Conservation (phyloP, 2,113 vertebrate genomes). For the Larimichthys polyactis region DNA sequence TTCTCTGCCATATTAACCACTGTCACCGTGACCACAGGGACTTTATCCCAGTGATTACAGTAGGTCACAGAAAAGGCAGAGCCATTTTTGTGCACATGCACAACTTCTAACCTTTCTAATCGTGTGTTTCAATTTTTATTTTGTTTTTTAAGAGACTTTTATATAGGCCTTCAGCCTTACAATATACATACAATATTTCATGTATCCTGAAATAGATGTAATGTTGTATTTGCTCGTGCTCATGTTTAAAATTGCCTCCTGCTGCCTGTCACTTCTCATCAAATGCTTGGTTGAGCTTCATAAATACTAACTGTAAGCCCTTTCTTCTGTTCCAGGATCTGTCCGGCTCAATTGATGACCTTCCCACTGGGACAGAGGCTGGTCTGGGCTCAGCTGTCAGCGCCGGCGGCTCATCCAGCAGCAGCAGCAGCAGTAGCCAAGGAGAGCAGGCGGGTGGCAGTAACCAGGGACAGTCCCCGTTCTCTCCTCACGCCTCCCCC, state of each 20-base stretch:
- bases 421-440: constrained; percentile 89
- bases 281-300: constrained; percentile 48
- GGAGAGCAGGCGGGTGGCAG: constrained; percentile 87
- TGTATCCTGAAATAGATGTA: constrained; percentile 12
- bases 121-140: neutral
- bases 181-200: neutral
- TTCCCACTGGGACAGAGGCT: constrained; percentile 95
- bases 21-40: constrained; percentile 13
- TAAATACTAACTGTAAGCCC: constrained; percentile 42
- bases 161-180: neutral
- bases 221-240: constrained; percentile 34
- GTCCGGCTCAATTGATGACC: constrained; percentile 96
- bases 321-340: constrained; percentile 88
- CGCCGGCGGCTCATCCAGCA: constrained; percentile 85
- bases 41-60: constrained; percentile 12
- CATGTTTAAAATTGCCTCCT: constrained; percentile 40
- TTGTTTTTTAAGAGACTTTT: neutral
- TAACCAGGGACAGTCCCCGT: constrained; percentile 94
- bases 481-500: constrained; percentile 95
- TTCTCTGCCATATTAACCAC: constrained; percentile 30
- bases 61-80: constrained; percentile 12
- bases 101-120: constrained; percentile 18
- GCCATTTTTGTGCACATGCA: neutral
- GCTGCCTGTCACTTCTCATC: constrained; percentile 52
- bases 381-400: constrained; percentile 90